These are phyloP conservation scores for Tubulanus polymorphus DNA, from an alignment of 2,888 invertebrate species.

Conservation along the genomic window DNA sequence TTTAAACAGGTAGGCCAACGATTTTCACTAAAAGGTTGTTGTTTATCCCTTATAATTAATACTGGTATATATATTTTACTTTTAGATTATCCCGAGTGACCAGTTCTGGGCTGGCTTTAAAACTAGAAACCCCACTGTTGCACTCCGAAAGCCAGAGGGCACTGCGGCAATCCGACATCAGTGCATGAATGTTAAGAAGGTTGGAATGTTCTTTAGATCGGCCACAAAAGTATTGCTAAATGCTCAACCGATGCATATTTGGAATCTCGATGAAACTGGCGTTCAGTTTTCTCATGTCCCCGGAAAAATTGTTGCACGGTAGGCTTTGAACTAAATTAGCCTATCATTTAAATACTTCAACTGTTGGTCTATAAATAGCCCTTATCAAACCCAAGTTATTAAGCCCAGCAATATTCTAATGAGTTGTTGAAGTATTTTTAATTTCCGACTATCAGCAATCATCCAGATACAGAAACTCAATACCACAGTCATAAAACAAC, in stretches of 20 bases:
- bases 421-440: too few species aligned
- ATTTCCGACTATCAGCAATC: too few species aligned
- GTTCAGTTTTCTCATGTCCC: neutral
- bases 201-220: neutral
- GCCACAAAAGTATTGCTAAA: neutral
- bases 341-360: too few species aligned
- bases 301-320: neutral
- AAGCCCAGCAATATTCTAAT: too few species aligned
- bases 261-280: neutral
- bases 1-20: neutral
- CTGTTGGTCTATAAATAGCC: too few species aligned
- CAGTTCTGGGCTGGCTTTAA: neutral
- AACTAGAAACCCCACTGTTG: neutral
- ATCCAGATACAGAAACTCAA: too few species aligned
- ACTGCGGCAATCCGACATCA: neutral
- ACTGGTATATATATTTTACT: too few species aligned
- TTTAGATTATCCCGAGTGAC: neutral
- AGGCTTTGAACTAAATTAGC: neutral
- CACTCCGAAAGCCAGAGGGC: neutral
- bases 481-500: too few species aligned
- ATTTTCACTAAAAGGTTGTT: too few species aligned
- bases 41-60: too few species aligned
- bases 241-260: neutral
- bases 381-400: too few species aligned
- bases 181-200: constrained; percentile 1